Conservation (phyloP, 2,888 invertebrate species). For the Ischnura elegans region DNA sequence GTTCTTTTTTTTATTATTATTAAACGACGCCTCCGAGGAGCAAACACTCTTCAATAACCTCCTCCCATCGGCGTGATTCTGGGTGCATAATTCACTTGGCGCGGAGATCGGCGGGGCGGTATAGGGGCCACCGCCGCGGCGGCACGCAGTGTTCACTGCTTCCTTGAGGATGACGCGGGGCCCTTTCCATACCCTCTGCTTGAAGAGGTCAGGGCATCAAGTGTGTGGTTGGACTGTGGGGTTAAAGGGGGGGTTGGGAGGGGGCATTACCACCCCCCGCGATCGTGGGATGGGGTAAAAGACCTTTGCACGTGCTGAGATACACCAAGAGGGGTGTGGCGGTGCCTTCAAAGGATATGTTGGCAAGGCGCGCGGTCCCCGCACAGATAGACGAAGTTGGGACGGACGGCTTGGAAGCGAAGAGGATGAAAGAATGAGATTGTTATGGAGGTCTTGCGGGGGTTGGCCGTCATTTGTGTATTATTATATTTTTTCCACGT, state of each 20-base stretch:
- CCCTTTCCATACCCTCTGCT: background rate
- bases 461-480: background rate
- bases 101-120: conserved; percentile 28
- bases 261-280: background rate
- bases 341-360: conserved; percentile 45
- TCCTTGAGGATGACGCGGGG: background rate
- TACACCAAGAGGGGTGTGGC: conserved; percentile 36
- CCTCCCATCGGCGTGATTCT: conserved; percentile 55
- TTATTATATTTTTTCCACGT: background rate
- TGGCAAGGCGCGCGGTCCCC: background rate
- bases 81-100: conserved; percentile 52
- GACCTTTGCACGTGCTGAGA: conserved; percentile 56
- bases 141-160: too few species aligned
- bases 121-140: background rate
- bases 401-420: conserved; percentile 8
- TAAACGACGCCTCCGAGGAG: background rate
- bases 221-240: background rate
- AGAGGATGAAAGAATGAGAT: conserved; percentile 49
- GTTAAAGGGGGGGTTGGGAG: background rate
- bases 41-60: conserved; percentile 19
- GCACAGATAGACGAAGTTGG: background rate
- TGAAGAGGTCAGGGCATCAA: background rate
- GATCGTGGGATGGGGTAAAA: conserved; percentile 37
- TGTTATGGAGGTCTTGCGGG: conserved; percentile 29
- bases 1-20: too few species aligned